A percentile compares a stretch with the other conserved stretches of the same genome.
Conservation (phyloP, 35 echinoderm and acorn worm genomes). For the Apostichopus californicus region DNA sequence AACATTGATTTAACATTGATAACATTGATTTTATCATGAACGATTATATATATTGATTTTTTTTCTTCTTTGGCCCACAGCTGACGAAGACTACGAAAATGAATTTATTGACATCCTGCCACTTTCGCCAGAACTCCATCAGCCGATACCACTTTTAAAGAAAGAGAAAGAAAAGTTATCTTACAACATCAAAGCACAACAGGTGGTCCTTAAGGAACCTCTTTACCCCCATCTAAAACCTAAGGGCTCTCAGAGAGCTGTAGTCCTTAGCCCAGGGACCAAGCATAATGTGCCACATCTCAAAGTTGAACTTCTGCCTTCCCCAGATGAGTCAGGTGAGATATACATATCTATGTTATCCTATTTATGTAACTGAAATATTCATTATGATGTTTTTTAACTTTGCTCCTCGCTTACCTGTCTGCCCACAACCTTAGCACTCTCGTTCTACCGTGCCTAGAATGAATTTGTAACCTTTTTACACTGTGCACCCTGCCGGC, state of each 20-base stretch:
- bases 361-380: too few species aligned
- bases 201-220: slow-evolving; percentile 46
- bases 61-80: background rate
- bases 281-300: slow-evolving; percentile 24
- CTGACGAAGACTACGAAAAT: slow-evolving; percentile 39
- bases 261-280: slow-evolving; percentile 20
- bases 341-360: background rate
- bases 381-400: too few species aligned
- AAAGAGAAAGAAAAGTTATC: slow-evolving; percentile 12
- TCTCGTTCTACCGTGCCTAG: too few species aligned
- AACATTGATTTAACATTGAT: too few species aligned
- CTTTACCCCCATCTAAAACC: slow-evolving; percentile 37
- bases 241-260: background rate
- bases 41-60: background rate
- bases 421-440: too few species aligned
- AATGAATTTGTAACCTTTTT: too few species aligned
- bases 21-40: too few species aligned
- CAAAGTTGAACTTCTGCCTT: slow-evolving; percentile 26
- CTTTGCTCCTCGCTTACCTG: too few species aligned
- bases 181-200: background rate
- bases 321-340: slow-evolving; percentile 53
- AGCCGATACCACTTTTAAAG: slow-evolving; percentile 58
- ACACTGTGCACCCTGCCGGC: too few species aligned
- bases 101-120: slow-evolving; percentile 32
- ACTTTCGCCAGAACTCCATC: slow-evolving; percentile 24